Evolutionary conservation across 92 coral and sea anemone species (phyloP).

Genomic region (Heliopora coerulea): DNA sequence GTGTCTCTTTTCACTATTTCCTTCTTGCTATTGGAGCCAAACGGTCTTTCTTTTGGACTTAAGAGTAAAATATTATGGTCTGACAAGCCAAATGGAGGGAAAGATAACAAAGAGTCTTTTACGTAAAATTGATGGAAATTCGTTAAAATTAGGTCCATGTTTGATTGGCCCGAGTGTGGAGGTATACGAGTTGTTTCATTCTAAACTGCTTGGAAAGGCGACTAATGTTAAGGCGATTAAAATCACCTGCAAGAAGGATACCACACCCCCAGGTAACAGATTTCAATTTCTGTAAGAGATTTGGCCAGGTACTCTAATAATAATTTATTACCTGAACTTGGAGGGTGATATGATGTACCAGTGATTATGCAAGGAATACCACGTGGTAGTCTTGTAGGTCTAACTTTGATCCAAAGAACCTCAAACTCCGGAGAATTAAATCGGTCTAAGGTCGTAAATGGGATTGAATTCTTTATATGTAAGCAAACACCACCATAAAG

Average conservation of each 20-base stretch:
- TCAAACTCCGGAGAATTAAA: no score
- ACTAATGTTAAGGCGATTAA: conserved; percentile 19
- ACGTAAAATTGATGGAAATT: not conserved
- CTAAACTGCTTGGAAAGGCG: not conserved
- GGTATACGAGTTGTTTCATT: conserved; percentile 29
- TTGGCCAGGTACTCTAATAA: conserved; percentile 33
- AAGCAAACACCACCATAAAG: no score
- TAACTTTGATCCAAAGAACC: no score
- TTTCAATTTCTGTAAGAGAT: conserved; percentile 30
- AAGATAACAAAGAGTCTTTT: not conserved
- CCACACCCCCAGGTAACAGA: conserved; percentile 33
- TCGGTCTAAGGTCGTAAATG: no score
- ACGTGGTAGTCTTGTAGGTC: not conserved
- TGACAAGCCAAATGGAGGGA: conserved; percentile 39
- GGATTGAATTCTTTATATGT: no score
- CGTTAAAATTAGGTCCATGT: conserved; percentile 27
- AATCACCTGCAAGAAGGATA: conserved; percentile 21
- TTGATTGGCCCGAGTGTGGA: conserved; percentile 22
- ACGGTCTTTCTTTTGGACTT: conserved; percentile 5
- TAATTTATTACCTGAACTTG: conserved; percentile 18
- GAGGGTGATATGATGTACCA: conserved; percentile 33
- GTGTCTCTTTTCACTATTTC: conserved; percentile 4
- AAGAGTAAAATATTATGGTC: conserved; percentile 20
- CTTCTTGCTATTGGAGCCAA: conserved; percentile 1
- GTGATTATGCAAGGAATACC: conserved; percentile 36